Conservation (phyloP, 2,888 invertebrate genomes). For the Yponomeuta evonymella region DNA sequence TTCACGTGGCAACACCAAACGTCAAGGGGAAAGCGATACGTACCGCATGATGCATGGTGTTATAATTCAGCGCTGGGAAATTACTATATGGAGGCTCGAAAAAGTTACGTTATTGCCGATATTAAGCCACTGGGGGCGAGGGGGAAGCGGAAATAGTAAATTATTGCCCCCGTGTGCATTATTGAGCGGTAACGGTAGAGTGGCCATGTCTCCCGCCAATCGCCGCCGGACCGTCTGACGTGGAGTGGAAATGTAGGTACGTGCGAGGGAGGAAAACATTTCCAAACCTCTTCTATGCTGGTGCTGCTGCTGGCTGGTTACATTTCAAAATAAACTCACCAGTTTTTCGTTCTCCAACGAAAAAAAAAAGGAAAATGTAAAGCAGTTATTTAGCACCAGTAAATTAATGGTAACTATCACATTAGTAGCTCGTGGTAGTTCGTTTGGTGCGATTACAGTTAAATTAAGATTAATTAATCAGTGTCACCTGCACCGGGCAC, state of each 20-base stretch:
- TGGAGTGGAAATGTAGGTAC: neutral
- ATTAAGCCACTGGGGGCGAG: constrained; percentile 42
- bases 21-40: constrained; percentile 31
- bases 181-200: constrained; percentile 17
- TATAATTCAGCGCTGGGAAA: constrained; percentile 55
- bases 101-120: constrained; percentile 60
- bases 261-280: constrained; percentile 2
- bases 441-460: too few relatives aligned
- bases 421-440: too few relatives aligned
- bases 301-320: neutral
- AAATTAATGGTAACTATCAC: too few relatives aligned
- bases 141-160: constrained; percentile 45
- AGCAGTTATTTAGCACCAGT: too few relatives aligned
- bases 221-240: neutral
- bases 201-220: constrained; percentile 14
- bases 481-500: too few relatives aligned
- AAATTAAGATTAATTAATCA: too few relatives aligned
- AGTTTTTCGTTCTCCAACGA: too few relatives aligned
- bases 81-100: constrained; percentile 38
- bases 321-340: neutral
- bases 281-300: neutral
- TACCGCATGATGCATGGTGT: constrained; percentile 54
- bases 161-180: constrained; percentile 39
- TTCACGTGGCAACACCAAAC: constrained; percentile 25
- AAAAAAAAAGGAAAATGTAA: too few relatives aligned